Conservation (phyloP, 2,888 invertebrate genomes). For the Lumbricus terrestris region DNA sequence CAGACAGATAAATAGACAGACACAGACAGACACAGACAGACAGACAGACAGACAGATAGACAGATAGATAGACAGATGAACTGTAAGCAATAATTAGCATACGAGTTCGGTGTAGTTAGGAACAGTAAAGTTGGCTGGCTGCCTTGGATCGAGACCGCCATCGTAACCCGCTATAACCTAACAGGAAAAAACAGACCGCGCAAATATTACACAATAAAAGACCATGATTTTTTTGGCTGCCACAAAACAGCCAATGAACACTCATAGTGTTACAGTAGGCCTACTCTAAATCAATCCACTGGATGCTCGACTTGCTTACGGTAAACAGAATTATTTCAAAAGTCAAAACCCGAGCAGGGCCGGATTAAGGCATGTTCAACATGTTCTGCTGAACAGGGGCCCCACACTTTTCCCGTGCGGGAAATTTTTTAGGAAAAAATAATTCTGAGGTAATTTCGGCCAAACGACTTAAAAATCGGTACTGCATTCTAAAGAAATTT, state of each 20-base stretch:
- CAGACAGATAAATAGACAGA: no score
- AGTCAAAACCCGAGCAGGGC: no score
- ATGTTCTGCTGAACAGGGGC: no score
- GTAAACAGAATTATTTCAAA: not conserved
- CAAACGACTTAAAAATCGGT: no score
- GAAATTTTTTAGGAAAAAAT: no score
- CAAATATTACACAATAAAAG: not conserved
- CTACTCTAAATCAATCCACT: no score
- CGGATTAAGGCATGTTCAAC: no score
- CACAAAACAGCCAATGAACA: not conserved
- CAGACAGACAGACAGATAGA: no score
- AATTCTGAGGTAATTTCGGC: no score
- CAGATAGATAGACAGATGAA: not conserved
- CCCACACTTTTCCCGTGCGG: no score
- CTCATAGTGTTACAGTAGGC: not conserved
- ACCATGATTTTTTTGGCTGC: not conserved
- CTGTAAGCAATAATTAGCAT: constrained; percentile 4
- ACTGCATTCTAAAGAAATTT: no score
- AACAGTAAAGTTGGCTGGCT: constrained; percentile 39
- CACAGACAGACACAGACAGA: no score
- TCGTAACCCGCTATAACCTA: constrained; percentile 51
- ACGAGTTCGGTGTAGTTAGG: constrained; percentile 44
- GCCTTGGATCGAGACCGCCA: constrained; percentile 45
- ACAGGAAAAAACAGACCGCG: not conserved
- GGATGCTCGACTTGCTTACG: not conserved